phyloP scores from a whole-genome alignment of 2,888 invertebrate species.

The Alloplasta piceator region DNA sequence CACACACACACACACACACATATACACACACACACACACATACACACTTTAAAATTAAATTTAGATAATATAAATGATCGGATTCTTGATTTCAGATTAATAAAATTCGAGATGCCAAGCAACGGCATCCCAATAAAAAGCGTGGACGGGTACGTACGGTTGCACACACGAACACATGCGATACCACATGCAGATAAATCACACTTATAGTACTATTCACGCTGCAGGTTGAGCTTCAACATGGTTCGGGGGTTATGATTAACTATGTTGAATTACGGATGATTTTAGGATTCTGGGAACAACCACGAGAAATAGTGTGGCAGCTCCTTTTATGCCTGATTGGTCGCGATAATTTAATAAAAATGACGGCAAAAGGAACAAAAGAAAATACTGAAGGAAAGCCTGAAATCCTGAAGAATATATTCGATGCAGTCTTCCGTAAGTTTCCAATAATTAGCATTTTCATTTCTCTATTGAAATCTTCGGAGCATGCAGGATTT shows the following conservation, averaged over 20 bases:
- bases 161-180: too few species aligned
- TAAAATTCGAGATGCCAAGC: too few species aligned
- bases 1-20: too few species aligned
- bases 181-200: too few species aligned
- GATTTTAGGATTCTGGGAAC: slow-evolving; percentile 5
- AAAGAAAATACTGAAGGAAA: not conserved
- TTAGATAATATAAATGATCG: too few species aligned
- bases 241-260: slow-evolving; percentile 1
- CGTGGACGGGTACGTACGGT: too few species aligned
- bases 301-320: slow-evolving; percentile 15
- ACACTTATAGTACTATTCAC: not conserved
- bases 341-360: slow-evolving; percentile 11
- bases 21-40: too few species aligned
- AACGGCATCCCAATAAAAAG: too few species aligned
- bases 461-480: too few species aligned
- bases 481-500: too few species aligned
- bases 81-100: too few species aligned
- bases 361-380: slow-evolving; percentile 10
- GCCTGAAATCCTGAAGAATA: slow-evolving; percentile 3
- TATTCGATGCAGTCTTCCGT: slow-evolving; percentile 15
- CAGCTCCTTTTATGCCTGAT: slow-evolving; percentile 16
- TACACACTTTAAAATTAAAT: too few species aligned
- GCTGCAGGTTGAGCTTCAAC: slow-evolving; percentile 20
- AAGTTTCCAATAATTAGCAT: not conserved
- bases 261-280: not conserved